phyloP scores from a whole-genome alignment of 2,888 invertebrate species.

The Cryptocephalus primarius region DNA sequence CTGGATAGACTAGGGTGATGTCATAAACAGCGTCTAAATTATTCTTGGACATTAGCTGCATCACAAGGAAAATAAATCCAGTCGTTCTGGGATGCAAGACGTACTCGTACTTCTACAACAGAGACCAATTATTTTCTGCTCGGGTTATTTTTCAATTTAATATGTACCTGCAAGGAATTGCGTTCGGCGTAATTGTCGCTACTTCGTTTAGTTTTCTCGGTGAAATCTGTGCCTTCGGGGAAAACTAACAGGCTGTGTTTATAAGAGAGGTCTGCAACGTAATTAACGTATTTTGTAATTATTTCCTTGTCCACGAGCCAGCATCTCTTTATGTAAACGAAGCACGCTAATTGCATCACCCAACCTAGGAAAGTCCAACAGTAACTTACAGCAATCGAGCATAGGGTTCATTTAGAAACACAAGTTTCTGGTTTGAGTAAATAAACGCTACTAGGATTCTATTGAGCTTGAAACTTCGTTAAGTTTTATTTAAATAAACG shows the following conservation, averaged over 20 bases:
- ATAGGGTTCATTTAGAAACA: too few relatives aligned
- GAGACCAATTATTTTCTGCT: neutral
- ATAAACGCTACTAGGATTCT: too few relatives aligned
- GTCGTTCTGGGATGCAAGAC: constrained; percentile 81
- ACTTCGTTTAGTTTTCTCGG: constrained; percentile 51
- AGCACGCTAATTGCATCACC: constrained; percentile 83
- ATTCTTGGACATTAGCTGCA: constrained; percentile 44
- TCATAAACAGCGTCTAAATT: constrained; percentile 73
- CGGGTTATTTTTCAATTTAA: too few relatives aligned
- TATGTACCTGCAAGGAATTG: constrained; percentile 52
- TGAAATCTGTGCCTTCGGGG: constrained; percentile 83
- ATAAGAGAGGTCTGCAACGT: constrained; percentile 55
- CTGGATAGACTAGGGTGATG: constrained; percentile 75
- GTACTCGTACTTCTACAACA: constrained; percentile 47
- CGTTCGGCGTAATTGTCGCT: constrained; percentile 63
- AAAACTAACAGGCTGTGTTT: constrained; percentile 68
- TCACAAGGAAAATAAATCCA: constrained; percentile 56
- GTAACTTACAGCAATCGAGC: neutral
- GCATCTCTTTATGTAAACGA: constrained; percentile 70
- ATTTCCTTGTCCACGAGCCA: constrained; percentile 68
- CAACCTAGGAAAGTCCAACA: constrained; percentile 47
- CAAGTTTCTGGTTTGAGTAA: too few relatives aligned
- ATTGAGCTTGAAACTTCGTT: too few relatives aligned
- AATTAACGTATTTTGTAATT: constrained; percentile 58
- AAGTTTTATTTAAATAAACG: too few relatives aligned